Evolutionary conservation across 37 sponge, comb jelly and placozoan species (phyloP), one percentile per base, ranked within the genome.

Genomic region (Halichondria panicea): DNA sequence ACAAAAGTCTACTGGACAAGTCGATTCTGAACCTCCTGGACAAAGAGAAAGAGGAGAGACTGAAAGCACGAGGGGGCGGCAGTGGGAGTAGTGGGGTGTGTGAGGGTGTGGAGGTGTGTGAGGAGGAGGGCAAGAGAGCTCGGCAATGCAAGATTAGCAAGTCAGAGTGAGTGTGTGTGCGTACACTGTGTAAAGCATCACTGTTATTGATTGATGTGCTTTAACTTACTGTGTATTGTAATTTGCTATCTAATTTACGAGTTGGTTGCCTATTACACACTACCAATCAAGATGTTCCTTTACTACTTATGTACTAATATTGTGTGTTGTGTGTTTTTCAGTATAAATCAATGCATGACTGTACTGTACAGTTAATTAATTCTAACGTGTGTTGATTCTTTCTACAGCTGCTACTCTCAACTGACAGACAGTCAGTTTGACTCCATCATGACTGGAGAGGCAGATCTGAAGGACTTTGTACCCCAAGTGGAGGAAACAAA

Each of bases 1-100:
- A 94, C 81, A 87, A 79, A 32, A 82, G 73, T 32, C 60, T 89
- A 13, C 68, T 95, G 69, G 86, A 95, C 36, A 79, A 68, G 3
- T 87, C 84, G 25, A 84, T 94, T 19, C 36, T 81, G 13, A 71
- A 74, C 22, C 60, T 78, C 74, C 42, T 81, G 77, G 58, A 75
- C 48, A 36, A 31, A 4, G 63, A 43, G 44, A 43, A 48, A 27
- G 32, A 44, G 48, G 45, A 43, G 63, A 40, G 57, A 59, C 5
- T 57, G 59, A 56, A 3, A 27, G 59, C 28, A n/a, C 39, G 15
- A 2, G 74, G 40, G 15, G n/a, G n/a, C n/a, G n/a, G n/a, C 32
- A 55, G 57, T 37, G 4, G n/a, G 27, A 9, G 27, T 38, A 8
- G 40, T 65, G 22, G 11, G 11, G 41, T 8, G 11, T 22, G 8